Evolutionary conservation across 2,113 vertebrate genomes (phyloP).

Genomic region (Seriola rivoliana): DNA sequence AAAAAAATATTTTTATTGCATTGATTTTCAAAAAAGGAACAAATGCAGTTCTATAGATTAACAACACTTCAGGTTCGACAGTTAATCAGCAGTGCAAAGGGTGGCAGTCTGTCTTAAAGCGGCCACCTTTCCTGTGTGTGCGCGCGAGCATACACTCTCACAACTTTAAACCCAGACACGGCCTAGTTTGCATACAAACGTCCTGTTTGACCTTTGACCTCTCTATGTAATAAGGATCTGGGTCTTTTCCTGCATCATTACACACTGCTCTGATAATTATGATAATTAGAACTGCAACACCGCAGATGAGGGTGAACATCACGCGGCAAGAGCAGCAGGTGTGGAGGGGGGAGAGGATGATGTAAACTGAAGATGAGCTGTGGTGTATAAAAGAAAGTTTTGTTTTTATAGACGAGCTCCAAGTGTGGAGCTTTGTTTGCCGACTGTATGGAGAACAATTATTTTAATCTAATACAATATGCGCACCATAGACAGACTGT

Average conservation of each 20-base stretch:
- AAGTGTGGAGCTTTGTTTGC: background rate
- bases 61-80: background rate
- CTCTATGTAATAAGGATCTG: slow-evolving; percentile 32
- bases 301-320: slow-evolving; percentile 44
- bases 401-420: background rate
- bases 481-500: too few species aligned
- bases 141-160: background rate
- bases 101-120: background rate
- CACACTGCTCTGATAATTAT: slow-evolving; percentile 47
- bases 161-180: slow-evolving; percentile 26
- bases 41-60: too few species aligned
- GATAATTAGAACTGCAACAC: slow-evolving; percentile 45
- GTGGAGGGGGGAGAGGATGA: background rate
- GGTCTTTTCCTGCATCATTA: slow-evolving; percentile 57
- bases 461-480: too few species aligned
- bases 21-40: background rate
- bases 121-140: background rate
- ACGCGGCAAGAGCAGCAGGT: background rate
- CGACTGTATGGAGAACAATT: background rate
- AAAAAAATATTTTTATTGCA: background rate
- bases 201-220: slow-evolving; percentile 53
- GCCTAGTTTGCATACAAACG: slow-evolving; percentile 54
- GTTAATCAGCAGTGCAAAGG: background rate
- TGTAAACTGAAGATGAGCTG: background rate
- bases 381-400: background rate